Evolutionary conservation across 2,797 vertebrate species (phyloP), one percentile per base, ranked within the genome.

Genomic region (Enteromius paludinosus): DNA sequence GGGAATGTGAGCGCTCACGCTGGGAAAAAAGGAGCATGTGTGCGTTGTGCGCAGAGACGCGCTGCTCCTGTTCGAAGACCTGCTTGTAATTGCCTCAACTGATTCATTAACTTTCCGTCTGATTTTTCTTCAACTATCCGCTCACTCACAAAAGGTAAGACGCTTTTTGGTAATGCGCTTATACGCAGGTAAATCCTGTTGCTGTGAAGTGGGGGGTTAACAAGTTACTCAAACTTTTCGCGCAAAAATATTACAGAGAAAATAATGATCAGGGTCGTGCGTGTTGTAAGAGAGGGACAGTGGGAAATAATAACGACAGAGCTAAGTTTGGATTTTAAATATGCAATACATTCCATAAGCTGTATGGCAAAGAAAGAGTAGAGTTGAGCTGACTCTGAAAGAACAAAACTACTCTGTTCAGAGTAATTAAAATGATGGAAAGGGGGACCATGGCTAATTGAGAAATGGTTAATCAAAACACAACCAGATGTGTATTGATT

Each of bases 401-500:
- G 70, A 88, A 86, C 75, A 84, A 45, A 72, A 83, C 65, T 49
- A 61, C 56, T 75, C 74, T 79, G 70, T 89, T 87, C 82, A 52
- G 59, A 86, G 85, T 89, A 87, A 90, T 89, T 88, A 86, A 88
- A 88, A 81, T 89, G 83, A 85, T 88, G 66, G 82, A 88, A 86
- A 71, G 81, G 61, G 81, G 74, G 69, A 84, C 82, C 88, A 82
- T 87, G 83, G 61, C 85, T 91, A 91, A 93, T 91, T 93, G 88
- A 91, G 90, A 93, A 90, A 88, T 84, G 87, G 85, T 92, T 91
- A 88, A 94, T 93, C 84, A 93, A 92, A 94, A 92, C 90, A 90
- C 89, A 93, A 93, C 89, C 95, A 95, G 94, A 94, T 95, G 95
- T 95, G 94, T 91, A 92, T 88, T 85, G 91, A 92, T 94, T 90